Conservation (phyloP, 2,797 vertebrate genomes). For the Sphenodon punctatus region DNA sequence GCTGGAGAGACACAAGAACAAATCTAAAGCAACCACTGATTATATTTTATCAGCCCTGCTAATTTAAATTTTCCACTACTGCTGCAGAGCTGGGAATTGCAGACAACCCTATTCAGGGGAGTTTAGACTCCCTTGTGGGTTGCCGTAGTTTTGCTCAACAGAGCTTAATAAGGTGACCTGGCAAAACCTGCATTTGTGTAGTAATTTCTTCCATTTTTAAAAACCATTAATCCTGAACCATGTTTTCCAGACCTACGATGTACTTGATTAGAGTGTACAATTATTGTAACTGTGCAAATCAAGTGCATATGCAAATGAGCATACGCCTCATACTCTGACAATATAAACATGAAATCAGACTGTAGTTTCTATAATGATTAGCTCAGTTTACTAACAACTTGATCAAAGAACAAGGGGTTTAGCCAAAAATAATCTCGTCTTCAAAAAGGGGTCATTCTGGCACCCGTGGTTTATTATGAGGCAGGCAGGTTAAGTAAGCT, state of each 20-base stretch:
- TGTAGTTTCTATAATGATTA: background rate
- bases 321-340: background rate
- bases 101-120: no score
- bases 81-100: no score
- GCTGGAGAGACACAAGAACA: slow-evolving; percentile 64
- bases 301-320: background rate
- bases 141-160: background rate
- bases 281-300: background rate
- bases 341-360: background rate
- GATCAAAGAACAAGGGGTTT: background rate
- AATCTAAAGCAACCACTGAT: background rate
- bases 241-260: background rate
- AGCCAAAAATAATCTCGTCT: background rate
- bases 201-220: no score
- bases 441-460: background rate
- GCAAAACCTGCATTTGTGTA: background rate
- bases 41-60: background rate
- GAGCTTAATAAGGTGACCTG: background rate
- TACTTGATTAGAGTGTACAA: background rate
- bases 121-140: background rate
- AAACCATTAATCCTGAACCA: background rate
- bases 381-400: background rate
- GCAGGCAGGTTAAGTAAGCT: background rate
- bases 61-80: no score
- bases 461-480: background rate